Base-by-base conservation (phyloP, 2,113 vertebrate genomes). In the Sciurus niger region DNA sequence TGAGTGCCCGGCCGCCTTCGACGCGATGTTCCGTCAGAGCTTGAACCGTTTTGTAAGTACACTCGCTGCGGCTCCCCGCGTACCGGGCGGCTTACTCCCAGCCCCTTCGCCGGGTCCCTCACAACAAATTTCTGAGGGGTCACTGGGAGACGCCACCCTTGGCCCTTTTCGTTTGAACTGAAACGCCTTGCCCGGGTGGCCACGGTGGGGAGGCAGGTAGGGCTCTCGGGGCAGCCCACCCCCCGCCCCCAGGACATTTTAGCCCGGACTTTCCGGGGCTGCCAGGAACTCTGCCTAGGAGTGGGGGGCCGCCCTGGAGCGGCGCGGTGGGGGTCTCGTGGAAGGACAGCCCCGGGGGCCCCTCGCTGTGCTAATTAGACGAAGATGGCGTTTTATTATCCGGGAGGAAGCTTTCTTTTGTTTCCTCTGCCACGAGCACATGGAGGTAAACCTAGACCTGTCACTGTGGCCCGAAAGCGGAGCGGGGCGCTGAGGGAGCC, bases 21-120 rank as follows among this genome's bases (percentile, higher is more conserved):
- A 93, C 85, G 85, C 86, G 92, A 98, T 98, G 98, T 97, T 98
- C 89, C 98, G 98, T 94, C 87, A 89, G 96, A 97, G 91, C 97
- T 90, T 98, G 24, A 92, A 97, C n/a, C 97, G 97, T 84, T 96
- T 98, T 78, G 98, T 98, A 97, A 98, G 98, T 98, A 95, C 51
- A 34, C 65, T 79, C 76, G 73, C 84, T 16, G 88, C 40, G 67
- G 84, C 82, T 89, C 60, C 92, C 0, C 16, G 91, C 85, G 89
- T 60, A 67, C 74, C 16, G 32, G 72, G 65, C 46, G 65, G 40
- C 84, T 67, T 48, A 58, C 67, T 82, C 58, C 51, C 85, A 7
- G 48, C 51, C 90, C 76, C 34, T 83, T 24, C 24, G 22, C 67
- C 14, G 22, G 90, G 40, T 91, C 92, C 89, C 65, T 78, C n/a